phyloP scores from a whole-genome alignment of 2,797 vertebrate species.

The Hyperoplus immaculatus region DNA sequence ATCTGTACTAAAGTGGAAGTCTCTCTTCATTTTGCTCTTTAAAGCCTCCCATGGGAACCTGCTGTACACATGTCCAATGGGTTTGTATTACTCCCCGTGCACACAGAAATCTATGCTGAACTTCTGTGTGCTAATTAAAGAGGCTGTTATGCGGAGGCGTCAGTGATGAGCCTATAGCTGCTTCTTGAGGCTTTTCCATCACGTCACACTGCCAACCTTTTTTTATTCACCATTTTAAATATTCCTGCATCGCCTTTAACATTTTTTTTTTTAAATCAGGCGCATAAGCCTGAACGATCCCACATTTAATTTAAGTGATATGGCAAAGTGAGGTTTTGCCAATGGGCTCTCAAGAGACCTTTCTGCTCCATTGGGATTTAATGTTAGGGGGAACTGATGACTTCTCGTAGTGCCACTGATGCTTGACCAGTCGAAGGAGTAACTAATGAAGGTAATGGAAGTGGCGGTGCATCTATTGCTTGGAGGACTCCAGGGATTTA shows the following conservation, averaged over 20 bases:
- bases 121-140: constrained; percentile 67
- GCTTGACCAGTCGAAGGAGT: constrained; percentile 49
- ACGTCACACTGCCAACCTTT: not conserved
- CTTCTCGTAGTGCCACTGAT: constrained; percentile 45
- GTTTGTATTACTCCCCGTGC: constrained; percentile 52
- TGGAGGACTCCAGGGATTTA: constrained; percentile 48
- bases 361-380: constrained; percentile 54
- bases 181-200: constrained; percentile 33
- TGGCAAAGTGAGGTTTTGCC: constrained; percentile 25
- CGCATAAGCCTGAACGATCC: not conserved
- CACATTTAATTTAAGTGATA: constrained; percentile 34
- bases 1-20: constrained; percentile 51
- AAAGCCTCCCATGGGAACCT: constrained; percentile 49
- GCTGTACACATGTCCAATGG: constrained; percentile 49
- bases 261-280: constrained; percentile 4
- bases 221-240: constrained; percentile 23
- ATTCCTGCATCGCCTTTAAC: constrained; percentile 3
- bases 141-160: constrained; percentile 49
- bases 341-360: constrained; percentile 32
- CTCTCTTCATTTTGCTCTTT: constrained; percentile 34
- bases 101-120: constrained; percentile 55
- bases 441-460: constrained; percentile 70
- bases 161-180: constrained; percentile 39
- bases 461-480: constrained; percentile 48
- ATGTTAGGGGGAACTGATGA: constrained; percentile 70